These are phyloP conservation scores for Carettochelys insculpta DNA, from an alignment of 2,113 vertebrate genomes.

Conservation along the genomic window DNA sequence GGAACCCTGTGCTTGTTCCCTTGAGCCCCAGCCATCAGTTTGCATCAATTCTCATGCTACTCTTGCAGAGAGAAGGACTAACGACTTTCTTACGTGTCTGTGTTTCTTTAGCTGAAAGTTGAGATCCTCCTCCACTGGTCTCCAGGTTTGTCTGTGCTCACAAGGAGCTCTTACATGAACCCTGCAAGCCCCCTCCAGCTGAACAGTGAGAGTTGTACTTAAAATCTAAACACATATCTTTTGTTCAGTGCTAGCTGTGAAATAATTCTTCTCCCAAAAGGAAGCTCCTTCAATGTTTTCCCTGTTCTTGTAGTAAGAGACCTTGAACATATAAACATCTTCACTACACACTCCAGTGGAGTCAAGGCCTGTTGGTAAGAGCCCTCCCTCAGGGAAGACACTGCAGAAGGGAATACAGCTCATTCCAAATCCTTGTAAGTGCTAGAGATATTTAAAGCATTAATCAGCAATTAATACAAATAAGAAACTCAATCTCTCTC, in stretches of 20 bases:
- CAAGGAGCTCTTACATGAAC: neutral
- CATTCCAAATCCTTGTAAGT: slow-evolving; percentile 54
- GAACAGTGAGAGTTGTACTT: slow-evolving; percentile 35
- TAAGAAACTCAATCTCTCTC: slow-evolving; percentile 72
- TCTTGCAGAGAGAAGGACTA: neutral
- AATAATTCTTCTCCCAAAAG: slow-evolving; percentile 36
- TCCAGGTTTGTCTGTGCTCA: neutral
- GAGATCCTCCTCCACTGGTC: neutral
- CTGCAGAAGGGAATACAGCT: slow-evolving; percentile 48
- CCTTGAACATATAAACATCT: slow-evolving; percentile 43
- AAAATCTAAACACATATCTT: slow-evolving; percentile 29
- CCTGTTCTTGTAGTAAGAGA: slow-evolving; percentile 33
- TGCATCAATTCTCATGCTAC: neutral
- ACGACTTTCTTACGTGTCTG: neutral
- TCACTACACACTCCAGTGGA: slow-evolving; percentile 15
- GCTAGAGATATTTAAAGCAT: slow-evolving; percentile 68
- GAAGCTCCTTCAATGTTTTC: slow-evolving; percentile 10
- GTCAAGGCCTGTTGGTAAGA: slow-evolving; percentile 46
- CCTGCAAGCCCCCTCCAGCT: neutral
- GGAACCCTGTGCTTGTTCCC: neutral
- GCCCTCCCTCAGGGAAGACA: slow-evolving; percentile 17
- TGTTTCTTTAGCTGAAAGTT: neutral
- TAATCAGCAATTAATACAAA: slow-evolving; percentile 77
- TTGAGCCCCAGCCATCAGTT: neutral
- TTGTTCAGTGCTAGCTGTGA: slow-evolving; percentile 26